A percentile compares a stretch with the other conserved stretches of the same genome.
phyloP scores from a whole-genome alignment of 2,113 vertebrate species.

The Nannobrachium achirus region DNA sequence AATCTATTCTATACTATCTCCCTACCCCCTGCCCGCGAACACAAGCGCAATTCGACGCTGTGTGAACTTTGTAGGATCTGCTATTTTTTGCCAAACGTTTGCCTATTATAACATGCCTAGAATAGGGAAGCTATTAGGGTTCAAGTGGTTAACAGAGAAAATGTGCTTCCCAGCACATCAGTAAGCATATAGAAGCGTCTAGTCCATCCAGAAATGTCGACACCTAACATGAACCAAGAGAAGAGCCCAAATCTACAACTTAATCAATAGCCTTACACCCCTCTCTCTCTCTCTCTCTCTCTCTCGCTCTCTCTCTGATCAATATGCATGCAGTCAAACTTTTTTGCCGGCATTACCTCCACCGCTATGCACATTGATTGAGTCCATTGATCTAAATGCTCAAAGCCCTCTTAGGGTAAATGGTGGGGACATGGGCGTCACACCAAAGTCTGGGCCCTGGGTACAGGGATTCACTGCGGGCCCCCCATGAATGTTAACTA shows the following conservation, averaged over 20 bases:
- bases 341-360: slow-evolving; percentile 63
- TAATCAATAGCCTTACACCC: slow-evolving; percentile 72
- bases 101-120: too few species aligned
- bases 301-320: slow-evolving; percentile 54
- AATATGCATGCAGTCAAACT: slow-evolving; percentile 77
- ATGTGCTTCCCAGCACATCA: not conserved
- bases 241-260: slow-evolving; percentile 45
- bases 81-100: too few species aligned
- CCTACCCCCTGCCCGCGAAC: too few species aligned
- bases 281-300: slow-evolving; percentile 57
- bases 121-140: too few species aligned
- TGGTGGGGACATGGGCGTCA: too few species aligned
- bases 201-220: slow-evolving; percentile 20
- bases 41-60: too few species aligned
- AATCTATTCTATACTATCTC: too few species aligned
- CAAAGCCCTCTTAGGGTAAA: slow-evolving; percentile 62
- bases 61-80: too few species aligned
- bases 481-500: too few species aligned
- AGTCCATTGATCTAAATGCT: slow-evolving; percentile 64
- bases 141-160: too few species aligned
- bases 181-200: not conserved
- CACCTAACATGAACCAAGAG: slow-evolving; percentile 29
- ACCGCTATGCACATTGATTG: slow-evolving; percentile 65
- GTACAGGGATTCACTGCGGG: too few species aligned
- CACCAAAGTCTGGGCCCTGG: too few species aligned